Base-by-base conservation (phyloP, 1,140 invertebrate species). In the Gyrodactylus salaris region DNA sequence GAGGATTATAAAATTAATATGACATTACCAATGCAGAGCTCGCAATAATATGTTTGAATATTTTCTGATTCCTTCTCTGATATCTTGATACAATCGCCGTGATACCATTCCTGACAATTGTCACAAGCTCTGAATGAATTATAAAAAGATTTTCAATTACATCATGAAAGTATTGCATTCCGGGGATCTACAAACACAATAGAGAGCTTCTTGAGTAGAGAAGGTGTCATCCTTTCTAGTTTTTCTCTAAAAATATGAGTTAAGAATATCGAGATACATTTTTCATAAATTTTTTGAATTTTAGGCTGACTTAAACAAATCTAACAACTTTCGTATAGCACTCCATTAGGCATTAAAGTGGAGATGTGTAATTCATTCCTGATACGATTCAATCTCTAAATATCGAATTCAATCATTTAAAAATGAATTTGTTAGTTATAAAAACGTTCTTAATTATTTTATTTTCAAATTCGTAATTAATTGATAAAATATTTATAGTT, bases 41-140 rank as follows among this genome's bases (percentile, higher is more conserved):
- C 75, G 82, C 92, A 96, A 79, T 88, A 94, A 77, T 91, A 96
- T 76, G 89, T 87, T 78, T 89, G 89, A 72, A 96, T 95, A 75
- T 87, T 85, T 78, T 90, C 90, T 0, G 92, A 88, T 79, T 94
- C 88, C 76, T 87, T 85, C 78, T 92, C 87, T 16, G 89, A 91
- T 74, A 96, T 89, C 76, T 88, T 88, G 77, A 97, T 92, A 80
- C 92, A 96, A 78, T 94, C 89, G 16, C 91, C 91, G 81, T 97
- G 93, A 78, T 92, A 97, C 92, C 93, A 97, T 82, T 95, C 91
- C 80, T 96, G 89, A 81, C 93, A 97, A 26, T 88, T 85, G 81
- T 96, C 93, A 83, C 92, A 96, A 68, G 88, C 89, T 80, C 88
- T 87, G 76, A 19, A 78, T 76, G 74, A 77, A 73, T 75, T 27